Conservation (phyloP, 2,888 invertebrate genomes). For the Drosophila anceps region DNA sequence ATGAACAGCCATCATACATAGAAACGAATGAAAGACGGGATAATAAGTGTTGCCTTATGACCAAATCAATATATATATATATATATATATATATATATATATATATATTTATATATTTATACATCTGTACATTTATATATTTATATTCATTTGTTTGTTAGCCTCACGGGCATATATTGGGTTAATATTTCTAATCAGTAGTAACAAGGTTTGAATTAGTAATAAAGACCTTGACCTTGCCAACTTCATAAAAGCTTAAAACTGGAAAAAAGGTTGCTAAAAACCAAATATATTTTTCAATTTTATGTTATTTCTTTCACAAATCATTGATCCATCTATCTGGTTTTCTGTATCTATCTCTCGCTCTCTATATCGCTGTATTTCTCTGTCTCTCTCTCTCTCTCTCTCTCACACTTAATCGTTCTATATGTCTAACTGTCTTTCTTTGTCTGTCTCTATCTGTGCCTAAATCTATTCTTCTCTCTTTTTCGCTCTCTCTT, state of each 20-base stretch:
- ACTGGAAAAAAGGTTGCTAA: neutral
- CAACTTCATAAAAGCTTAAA: neutral
- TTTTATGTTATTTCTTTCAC: neutral
- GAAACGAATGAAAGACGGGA: neutral
- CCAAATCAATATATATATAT: neutral
- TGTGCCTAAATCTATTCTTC: no score
- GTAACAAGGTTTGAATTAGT: neutral
- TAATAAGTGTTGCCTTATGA: neutral
- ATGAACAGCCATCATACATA: no score
- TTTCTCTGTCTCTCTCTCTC: no score
- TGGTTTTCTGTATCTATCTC: no score
- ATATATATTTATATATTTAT: neutral
- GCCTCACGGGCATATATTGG: neutral
- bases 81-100: neutral
- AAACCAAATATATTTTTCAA: neutral
- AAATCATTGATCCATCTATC: neutral
- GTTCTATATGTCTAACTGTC: no score
- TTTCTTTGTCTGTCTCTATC: no score
- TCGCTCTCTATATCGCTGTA: no score
- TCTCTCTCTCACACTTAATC: no score
- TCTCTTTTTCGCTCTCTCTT: no score
- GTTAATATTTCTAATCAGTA: neutral
- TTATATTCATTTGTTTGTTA: neutral
- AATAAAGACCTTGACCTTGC: slow-evolving; percentile 4
- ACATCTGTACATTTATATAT: neutral